Evolutionary conservation across 2,113 vertebrate species (phyloP).

Genomic region (Cavia porcellus): DNA sequence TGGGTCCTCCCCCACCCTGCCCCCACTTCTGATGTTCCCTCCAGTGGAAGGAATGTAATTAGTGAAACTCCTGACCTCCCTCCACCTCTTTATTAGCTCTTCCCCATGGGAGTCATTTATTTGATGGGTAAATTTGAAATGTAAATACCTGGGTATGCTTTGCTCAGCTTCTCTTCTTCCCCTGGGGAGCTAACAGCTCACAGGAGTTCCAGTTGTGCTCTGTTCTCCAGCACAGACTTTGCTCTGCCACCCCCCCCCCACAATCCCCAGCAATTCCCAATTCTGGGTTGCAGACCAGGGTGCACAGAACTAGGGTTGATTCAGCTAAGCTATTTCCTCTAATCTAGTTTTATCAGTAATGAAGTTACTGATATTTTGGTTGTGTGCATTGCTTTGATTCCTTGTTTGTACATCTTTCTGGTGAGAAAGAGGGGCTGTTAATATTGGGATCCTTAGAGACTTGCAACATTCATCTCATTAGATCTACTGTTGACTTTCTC

Average conservation of each 20-base stretch:
- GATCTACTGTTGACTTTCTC: neutral
- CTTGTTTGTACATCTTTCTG: neutral
- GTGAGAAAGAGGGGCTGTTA: neutral
- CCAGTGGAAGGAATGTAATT: neutral
- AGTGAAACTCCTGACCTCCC: neutral
- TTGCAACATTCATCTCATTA: neutral
- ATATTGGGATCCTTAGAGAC: neutral
- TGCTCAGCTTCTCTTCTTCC: constrained; percentile 2
- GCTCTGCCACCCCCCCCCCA: neutral
- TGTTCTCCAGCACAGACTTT: neutral
- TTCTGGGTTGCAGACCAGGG: neutral
- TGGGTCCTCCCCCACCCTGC: neutral
- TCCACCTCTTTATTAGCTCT: constrained; percentile 26
- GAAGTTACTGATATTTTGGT: neutral
- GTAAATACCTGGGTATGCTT: neutral
- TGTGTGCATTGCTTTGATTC: neutral
- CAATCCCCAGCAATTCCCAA: no score
- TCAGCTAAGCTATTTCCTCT: neutral
- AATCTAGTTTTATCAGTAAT: neutral
- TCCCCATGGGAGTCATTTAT: constrained; percentile 45
- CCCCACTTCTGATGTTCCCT: constrained; percentile 33
- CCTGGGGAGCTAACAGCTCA: neutral
- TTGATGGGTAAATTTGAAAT: constrained; percentile 56
- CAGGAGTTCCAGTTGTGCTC: neutral
- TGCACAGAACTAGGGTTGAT: neutral